These are phyloP conservation scores for Genyomyrus donnyi DNA, from an alignment of 2,113 vertebrate species.

Conservation along the genomic window DNA sequence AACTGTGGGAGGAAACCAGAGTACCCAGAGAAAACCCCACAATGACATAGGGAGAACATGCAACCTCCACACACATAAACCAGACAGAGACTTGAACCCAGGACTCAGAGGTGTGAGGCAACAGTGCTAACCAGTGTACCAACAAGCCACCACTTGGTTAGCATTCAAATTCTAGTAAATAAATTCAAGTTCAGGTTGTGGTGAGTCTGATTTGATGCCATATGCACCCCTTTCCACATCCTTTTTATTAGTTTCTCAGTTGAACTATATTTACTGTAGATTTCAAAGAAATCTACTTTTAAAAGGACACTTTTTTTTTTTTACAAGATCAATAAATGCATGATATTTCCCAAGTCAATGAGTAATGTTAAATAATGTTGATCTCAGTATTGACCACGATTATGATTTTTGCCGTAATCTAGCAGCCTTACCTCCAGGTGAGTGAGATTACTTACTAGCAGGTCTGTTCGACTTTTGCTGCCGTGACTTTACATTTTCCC, in stretches of 20 bases:
- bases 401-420: background rate
- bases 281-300: background rate
- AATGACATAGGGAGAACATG: too few relatives aligned
- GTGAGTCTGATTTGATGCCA: background rate
- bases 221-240: background rate
- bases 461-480: background rate
- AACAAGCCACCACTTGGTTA: too few relatives aligned
- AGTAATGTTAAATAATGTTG: background rate
- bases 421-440: background rate
- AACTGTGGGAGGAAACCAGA: too few relatives aligned
- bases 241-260: background rate
- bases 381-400: background rate
- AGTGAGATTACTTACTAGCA: background rate
- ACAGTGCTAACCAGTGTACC: too few relatives aligned
- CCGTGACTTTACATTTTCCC: background rate
- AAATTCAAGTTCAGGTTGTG: background rate
- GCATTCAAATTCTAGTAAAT: background rate
- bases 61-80: too few relatives aligned
- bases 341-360: background rate
- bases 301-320: slow-evolving; percentile 13
- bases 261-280: background rate
- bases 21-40: too few relatives aligned
- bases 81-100: too few relatives aligned
- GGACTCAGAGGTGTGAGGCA: too few relatives aligned
- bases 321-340: background rate